Conservation (phyloP, 2,888 invertebrate genomes). For the Koerneria pararmatus region DNA sequence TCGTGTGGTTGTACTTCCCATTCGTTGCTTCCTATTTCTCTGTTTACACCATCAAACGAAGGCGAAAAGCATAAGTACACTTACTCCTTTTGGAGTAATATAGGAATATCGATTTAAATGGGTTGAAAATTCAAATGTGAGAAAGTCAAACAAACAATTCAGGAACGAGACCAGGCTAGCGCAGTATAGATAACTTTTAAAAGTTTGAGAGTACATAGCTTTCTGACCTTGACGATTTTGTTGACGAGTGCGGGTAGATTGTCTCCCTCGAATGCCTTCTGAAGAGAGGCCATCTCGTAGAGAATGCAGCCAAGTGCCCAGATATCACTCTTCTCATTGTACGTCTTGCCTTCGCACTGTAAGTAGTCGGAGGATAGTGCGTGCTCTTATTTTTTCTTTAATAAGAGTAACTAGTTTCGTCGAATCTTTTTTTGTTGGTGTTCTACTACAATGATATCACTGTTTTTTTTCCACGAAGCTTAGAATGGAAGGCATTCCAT, state of each 20-base stretch:
- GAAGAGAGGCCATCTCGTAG: conserved; percentile 73
- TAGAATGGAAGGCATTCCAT: too few relatives aligned
- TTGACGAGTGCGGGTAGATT: conserved; percentile 73
- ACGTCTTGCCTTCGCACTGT: conserved; percentile 74
- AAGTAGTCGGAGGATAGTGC: conserved; percentile 31
- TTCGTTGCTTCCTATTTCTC: too few relatives aligned
- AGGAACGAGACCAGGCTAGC: too few relatives aligned
- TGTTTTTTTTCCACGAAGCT: too few relatives aligned
- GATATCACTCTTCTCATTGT: conserved; percentile 75
- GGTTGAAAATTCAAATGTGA: background rate
- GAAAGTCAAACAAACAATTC: too few relatives aligned
- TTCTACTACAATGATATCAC: background rate
- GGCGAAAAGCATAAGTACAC: too few relatives aligned
- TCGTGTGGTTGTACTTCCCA: too few relatives aligned
- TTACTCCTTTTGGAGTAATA: too few relatives aligned
- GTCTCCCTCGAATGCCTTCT: conserved; percentile 73
- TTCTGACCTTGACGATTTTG: conserved; percentile 70
- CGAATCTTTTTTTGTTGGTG: background rate
- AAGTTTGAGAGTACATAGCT: background rate
- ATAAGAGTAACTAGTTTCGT: background rate
- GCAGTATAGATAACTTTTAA: background rate
- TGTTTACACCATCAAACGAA: too few relatives aligned
- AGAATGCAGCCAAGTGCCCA: conserved; percentile 75
- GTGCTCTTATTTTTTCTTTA: conserved; percentile 11
- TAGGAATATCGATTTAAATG: background rate